Evolutionary conservation across 1,140 invertebrate species (phyloP).

Genomic region (Drosophila simulans): DNA sequence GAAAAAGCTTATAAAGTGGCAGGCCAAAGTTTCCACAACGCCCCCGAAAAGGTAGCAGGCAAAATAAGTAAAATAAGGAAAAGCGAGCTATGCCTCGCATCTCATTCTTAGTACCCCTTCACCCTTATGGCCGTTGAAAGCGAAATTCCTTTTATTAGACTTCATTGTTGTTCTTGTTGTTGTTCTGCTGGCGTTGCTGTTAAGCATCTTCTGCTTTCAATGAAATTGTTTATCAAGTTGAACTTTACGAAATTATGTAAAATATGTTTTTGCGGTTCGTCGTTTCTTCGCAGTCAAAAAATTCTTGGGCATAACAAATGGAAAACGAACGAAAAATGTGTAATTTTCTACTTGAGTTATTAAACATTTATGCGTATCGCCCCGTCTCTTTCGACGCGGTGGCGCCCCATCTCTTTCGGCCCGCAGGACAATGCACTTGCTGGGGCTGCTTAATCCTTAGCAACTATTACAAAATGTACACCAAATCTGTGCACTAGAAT

Average conservation of each 20-base stretch:
- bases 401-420: neutral
- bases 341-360: slow-evolving; percentile 75
- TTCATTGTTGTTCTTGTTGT: slow-evolving; percentile 46
- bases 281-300: slow-evolving; percentile 25
- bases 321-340: slow-evolving; percentile 46
- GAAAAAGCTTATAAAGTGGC: slow-evolving; percentile 46
- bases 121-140: slow-evolving; percentile 54
- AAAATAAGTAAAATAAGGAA: slow-evolving; percentile 44
- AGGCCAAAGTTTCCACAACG: slow-evolving; percentile 43
- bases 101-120: slow-evolving; percentile 14
- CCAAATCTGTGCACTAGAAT: slow-evolving; percentile 41
- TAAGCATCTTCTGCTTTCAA: slow-evolving; percentile 71
- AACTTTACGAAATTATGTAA: slow-evolving; percentile 75
- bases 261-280: slow-evolving; percentile 68
- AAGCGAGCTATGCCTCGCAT: slow-evolving; percentile 27
- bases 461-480: slow-evolving; percentile 53
- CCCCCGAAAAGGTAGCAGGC: neutral
- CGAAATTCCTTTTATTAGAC: slow-evolving; percentile 77
- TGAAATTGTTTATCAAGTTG: slow-evolving; percentile 80
- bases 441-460: slow-evolving; percentile 43
- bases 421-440: slow-evolving; percentile 6
- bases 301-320: slow-evolving; percentile 24
- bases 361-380: slow-evolving; percentile 58
- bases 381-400: neutral
- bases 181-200: slow-evolving; percentile 30